Evolutionary conservation across 2,113 vertebrate species (phyloP).

Genomic region (Caranx melampygus): DNA sequence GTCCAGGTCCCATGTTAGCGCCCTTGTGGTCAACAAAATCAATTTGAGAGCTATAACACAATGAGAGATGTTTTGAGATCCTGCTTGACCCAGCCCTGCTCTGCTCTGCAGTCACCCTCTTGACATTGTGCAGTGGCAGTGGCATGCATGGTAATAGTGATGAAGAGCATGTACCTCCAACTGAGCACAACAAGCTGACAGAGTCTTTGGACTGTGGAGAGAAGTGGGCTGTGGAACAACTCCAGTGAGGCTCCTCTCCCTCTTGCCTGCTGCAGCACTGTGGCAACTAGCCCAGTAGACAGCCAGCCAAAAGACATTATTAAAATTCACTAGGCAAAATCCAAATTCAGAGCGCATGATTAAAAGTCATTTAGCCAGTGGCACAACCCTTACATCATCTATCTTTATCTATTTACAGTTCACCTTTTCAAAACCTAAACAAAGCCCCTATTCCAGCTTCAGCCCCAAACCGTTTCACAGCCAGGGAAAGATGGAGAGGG

Average conservation of each 20-base stretch:
- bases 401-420: constrained; percentile 39
- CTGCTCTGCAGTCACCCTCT: constrained; percentile 52
- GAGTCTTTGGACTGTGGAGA: constrained; percentile 61
- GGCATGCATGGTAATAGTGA: constrained; percentile 60
- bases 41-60: neutral
- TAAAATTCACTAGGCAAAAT: constrained; percentile 33
- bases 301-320: constrained; percentile 16
- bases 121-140: constrained; percentile 65
- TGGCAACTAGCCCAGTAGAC: neutral
- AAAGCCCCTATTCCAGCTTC: neutral
- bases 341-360: constrained; percentile 27
- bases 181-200: constrained; percentile 54
- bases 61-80: constrained; percentile 10
- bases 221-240: constrained; percentile 37
- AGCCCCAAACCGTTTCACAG: constrained; percentile 23
- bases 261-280: constrained; percentile 26
- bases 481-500: constrained; percentile 26
- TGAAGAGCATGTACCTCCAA: constrained; percentile 46
- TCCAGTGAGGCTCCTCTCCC: constrained; percentile 34
- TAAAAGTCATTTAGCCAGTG: constrained; percentile 46
- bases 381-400: constrained; percentile 20
- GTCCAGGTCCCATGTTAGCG: neutral
- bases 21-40: neutral
- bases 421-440: constrained; percentile 48
- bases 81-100: constrained; percentile 17